Base-by-base conservation (phyloP, 2,797 vertebrate species). In the Myotis myotis region DNA sequence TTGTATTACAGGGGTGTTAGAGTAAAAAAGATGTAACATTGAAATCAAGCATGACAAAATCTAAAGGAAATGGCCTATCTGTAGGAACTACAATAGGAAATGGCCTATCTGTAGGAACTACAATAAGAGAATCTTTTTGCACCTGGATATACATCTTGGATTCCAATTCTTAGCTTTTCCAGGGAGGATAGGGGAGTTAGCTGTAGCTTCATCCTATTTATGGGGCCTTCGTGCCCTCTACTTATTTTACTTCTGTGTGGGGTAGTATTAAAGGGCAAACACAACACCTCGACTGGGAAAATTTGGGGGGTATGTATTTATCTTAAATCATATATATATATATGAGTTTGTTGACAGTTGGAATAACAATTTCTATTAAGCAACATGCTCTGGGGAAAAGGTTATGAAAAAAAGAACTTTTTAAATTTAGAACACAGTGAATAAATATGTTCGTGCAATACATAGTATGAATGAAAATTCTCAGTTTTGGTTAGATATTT, bases 401-500 rank as follows among this genome's bases (percentile, higher is more conserved):
- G 60, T 80, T 55, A n/a, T 72, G 2, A 74, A 97, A 93, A 47
- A 95, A 76, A 28, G 23, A 22, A 81, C 19, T 19, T 1, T 7
- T 90, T 44, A 72, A 44, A 57, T 83, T 92, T 0, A n/a, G 94
- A 95, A 87, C 87, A 83, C 38, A 94, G 64, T 41, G 5, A 17
- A 68, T 92, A 71, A 57, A 0, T 60, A 51, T 49, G 13, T 68
- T 92, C 9, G 0, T 64, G 60, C 9, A 33, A 79, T 70, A 41
- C 3, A 44, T 3, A 23, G 20, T 81, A 3, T 55, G 12, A 82
- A 68, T 91, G 87, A 70, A 38, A 66, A 83, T 62, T 96, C 75
- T 93, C 64, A 75, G 88, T 87, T 86, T 64, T 6, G 17, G 9
- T 89, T 89, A 55, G 20, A 62, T 70, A 76, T 89, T 93, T 87